These are phyloP conservation scores for Marisa cornuarietis DNA, from an alignment of 1,140 invertebrate species.

Conservation along the genomic window DNA sequence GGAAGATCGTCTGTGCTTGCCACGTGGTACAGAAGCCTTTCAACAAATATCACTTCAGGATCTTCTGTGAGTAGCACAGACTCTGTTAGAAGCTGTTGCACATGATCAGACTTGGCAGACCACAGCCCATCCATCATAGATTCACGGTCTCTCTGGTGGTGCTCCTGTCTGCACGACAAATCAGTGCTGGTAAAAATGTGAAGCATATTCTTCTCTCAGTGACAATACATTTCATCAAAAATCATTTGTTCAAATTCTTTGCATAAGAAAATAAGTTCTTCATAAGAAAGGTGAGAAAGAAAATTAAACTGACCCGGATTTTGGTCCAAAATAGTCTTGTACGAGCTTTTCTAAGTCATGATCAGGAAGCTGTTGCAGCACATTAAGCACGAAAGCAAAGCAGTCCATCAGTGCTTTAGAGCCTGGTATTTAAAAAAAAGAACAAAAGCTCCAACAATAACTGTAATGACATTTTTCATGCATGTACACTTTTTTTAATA, in stretches of 20 bases:
- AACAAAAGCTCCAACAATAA: not conserved
- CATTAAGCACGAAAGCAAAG: not conserved
- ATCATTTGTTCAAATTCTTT: not conserved
- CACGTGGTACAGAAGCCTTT: constrained; percentile 5
- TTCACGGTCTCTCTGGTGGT: not conserved
- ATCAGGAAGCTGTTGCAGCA: not conserved
- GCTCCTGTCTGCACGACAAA: not conserved
- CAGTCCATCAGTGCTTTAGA: not conserved
- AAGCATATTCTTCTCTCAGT: not conserved
- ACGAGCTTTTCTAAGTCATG: not conserved
- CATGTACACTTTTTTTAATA: no score
- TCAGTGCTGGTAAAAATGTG: not conserved
- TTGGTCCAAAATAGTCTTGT: not conserved
- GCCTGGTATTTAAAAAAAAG: not conserved
- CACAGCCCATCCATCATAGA: constrained; percentile 5
- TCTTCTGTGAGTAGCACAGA: not conserved
- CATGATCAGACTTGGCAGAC: constrained; percentile 4
- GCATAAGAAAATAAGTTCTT: no score
- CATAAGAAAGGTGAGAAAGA: no score
- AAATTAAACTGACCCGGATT: not conserved
- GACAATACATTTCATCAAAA: not conserved
- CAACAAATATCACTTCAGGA: not conserved
- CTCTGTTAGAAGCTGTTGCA: not conserved
- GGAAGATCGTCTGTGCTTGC: not conserved
- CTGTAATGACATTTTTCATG: not conserved